Evolutionary conservation across 23 tunicate species (phyloP), one percentile per base, ranked within the genome.

Genomic region (Ascidia mentula): DNA sequence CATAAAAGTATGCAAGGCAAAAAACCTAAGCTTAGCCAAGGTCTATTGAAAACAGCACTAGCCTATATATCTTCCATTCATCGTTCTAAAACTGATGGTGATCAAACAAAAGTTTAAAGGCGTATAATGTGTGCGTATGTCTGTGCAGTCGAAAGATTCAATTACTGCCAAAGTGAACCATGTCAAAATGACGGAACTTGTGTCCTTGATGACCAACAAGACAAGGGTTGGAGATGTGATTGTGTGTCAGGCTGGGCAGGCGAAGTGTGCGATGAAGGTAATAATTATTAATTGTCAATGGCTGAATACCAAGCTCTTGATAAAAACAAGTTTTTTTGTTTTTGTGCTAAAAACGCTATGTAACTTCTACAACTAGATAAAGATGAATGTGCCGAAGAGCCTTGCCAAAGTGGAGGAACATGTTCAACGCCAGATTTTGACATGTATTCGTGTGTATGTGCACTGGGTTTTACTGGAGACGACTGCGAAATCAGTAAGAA

Each of bases 191-290:
- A 81, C 34, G 90, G 80, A 36, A 77, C 84, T 36, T 91, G 97
- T 59, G 77, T 59, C 4, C 36, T 76, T 18, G 90, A 81, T 60
- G 90, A 85, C 5, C 46, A 82, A 30, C 45, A 45, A 4, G 84
- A 81, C 46, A 84, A 77, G 31, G 97, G 97, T 17, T 91, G 86
- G 86, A 28, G 34, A 0, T 91, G 97, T 59, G 84, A 77, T 32
- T 91, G 97, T 76, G 70, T 40, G 40, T 72, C 85, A 17, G 97
- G 97, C 0, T 91, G 97, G 97, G 72, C 87, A 6, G 97, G 97
- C 0, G 45, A 77, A 38, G 76, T 71, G 40, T 91, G 97, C 33
- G 85, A 83, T 20, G 84, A 60, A 83, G 94, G 94, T 89, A 9
- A 18, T 31, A 32, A 18, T 32, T 22, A 31, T 7, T 26, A 38